These are phyloP conservation scores for Pseudeuparius sepicola DNA, from an alignment of 2,888 invertebrate genomes.

Conservation along the genomic window DNA sequence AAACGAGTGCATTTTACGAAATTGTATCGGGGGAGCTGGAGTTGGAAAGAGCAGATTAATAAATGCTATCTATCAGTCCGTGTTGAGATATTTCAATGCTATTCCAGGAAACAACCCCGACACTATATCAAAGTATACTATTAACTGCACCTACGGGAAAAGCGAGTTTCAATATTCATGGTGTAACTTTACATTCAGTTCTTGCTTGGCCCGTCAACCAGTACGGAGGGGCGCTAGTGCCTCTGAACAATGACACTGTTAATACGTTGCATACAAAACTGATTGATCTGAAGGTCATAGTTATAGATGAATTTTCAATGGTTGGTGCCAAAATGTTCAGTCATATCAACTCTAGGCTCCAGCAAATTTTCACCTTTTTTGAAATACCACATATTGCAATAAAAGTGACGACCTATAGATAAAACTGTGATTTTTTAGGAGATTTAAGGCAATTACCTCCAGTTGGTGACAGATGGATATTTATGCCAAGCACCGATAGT, in stretches of 20 bases:
- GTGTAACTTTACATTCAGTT: conserved; percentile 12
- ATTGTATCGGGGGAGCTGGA: conserved; percentile 9
- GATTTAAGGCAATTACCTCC: conserved; percentile 9
- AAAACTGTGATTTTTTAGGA: too few species aligned
- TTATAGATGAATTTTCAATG: conserved; percentile 15
- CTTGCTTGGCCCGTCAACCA: conserved; percentile 13
- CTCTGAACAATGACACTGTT: conserved; percentile 7
- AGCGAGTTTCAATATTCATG: conserved; percentile 12
- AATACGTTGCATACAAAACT: conserved; percentile 10
- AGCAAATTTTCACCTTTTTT: too few species aligned
- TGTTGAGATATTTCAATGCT: conserved; percentile 11
- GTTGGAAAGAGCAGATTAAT: conserved; percentile 8
- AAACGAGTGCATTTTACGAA: neutral
- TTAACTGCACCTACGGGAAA: conserved; percentile 15
- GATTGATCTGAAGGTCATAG: conserved; percentile 10
- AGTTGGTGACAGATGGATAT: conserved; percentile 11
- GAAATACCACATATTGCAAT: too few species aligned
- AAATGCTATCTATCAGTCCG: conserved; percentile 6
- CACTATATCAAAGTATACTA: conserved; percentile 10
- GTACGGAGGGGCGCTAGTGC: conserved; percentile 1
- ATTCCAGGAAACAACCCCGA: conserved; percentile 11
- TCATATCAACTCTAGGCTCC: conserved; percentile 5
- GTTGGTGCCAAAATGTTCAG: conserved; percentile 10
- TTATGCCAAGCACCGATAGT: neutral
- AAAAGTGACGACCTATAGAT: too few species aligned